These are phyloP conservation scores for Hemiscyllium ocellatum DNA, from an alignment of 2,113 vertebrate genomes.

Conservation along the genomic window DNA sequence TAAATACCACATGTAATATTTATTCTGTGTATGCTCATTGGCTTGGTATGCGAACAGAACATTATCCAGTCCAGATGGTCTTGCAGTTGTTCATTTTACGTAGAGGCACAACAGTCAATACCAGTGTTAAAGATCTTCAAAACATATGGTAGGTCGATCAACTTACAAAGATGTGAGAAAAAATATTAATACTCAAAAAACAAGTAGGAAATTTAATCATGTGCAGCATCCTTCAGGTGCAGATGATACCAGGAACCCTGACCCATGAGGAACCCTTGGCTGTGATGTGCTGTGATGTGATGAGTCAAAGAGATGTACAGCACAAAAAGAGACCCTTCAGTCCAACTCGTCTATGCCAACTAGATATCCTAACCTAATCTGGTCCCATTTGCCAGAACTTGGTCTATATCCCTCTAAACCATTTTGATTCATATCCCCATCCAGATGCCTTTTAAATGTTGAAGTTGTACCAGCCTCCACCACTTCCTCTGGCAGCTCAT, in stretches of 20 bases:
- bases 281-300: too few relatives aligned
- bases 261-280: neutral
- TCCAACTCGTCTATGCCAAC: too few relatives aligned
- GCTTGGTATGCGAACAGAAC: neutral
- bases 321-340: too few relatives aligned
- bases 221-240: neutral
- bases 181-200: neutral
- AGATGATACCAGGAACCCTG: neutral
- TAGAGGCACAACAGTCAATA: neutral
- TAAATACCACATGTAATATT: neutral
- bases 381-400: too few relatives aligned
- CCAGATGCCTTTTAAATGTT: too few relatives aligned
- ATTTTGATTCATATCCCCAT: too few relatives aligned
- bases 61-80: slow-evolving; percentile 11
- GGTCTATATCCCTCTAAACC: too few relatives aligned
- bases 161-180: neutral
- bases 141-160: neutral
- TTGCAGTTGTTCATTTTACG: slow-evolving; percentile 22
- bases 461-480: too few relatives aligned
- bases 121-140: neutral
- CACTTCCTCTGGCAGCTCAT: too few relatives aligned
- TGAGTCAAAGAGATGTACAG: too few relatives aligned
- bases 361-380: too few relatives aligned
- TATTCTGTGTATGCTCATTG: neutral
- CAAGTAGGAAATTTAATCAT: neutral